A percentile compares a stretch with the other conserved stretches of the same genome.
These are phyloP conservation scores for Onychostoma macrolepis DNA, from an alignment of 2,113 vertebrate species.

Conservation along the genomic window DNA sequence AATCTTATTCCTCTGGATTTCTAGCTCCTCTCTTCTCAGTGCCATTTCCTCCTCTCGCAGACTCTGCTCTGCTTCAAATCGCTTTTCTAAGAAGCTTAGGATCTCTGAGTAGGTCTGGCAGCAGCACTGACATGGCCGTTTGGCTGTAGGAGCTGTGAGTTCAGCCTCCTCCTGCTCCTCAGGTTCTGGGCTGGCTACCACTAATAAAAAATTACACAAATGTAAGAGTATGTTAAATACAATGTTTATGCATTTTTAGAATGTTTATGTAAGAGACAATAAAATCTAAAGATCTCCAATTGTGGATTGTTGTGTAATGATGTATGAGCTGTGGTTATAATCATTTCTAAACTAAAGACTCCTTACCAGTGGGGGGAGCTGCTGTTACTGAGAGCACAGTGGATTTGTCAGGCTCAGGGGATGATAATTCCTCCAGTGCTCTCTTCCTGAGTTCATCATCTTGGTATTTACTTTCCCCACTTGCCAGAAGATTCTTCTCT, in stretches of 20 bases:
- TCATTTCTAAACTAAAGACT: background rate
- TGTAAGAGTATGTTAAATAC: background rate
- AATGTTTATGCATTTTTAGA: background rate
- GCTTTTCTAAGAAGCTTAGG: conserved; percentile 80
- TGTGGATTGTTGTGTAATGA: background rate
- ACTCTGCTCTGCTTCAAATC: conserved; percentile 79
- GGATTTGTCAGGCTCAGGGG: conserved; percentile 74
- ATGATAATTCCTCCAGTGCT: conserved; percentile 67
- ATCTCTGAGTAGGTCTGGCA: conserved; percentile 81
- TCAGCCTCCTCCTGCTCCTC: conserved; percentile 71
- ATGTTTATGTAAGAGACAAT: background rate
- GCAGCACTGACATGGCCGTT: conserved; percentile 79
- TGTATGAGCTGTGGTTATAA: background rate
- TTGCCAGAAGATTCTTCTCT: conserved; percentile 69
- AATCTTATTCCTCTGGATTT: conserved; percentile 78
- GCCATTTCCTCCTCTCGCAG: conserved; percentile 78
- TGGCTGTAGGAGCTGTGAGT: conserved; percentile 69
- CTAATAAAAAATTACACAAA: background rate
- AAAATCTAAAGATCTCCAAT: background rate
- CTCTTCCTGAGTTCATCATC: conserved; percentile 73
- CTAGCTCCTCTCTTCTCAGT: conserved; percentile 77
- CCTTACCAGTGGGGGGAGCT: conserved; percentile 56
- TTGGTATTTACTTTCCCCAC: conserved; percentile 71
- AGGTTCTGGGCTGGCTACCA: conserved; percentile 59
- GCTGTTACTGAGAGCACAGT: conserved; percentile 63